Evolutionary conservation across 2,888 invertebrate genomes (phyloP), one percentile per base, ranked within the genome.

Genomic region (Empis livida): DNA sequence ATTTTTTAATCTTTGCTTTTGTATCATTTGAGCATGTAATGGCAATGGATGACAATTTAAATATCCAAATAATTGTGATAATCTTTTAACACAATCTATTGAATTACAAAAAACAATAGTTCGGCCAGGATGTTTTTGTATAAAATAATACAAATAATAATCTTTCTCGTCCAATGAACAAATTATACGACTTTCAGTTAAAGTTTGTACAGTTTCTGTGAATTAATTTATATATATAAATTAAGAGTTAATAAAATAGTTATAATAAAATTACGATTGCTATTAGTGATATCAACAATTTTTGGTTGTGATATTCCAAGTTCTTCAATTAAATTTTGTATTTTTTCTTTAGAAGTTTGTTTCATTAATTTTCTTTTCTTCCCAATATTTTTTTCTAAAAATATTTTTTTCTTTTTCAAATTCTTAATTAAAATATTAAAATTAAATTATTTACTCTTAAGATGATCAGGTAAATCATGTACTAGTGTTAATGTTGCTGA

Each of bases 401-500:
- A 43, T 14, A 39, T 2, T 13, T 13, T 32, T 17, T 42, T 10
- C 16, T 15, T 11, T 32, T 14, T 4, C 13, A 46, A n/a, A 3
- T 2, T 2, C 2, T 9, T 23, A 11, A 16, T 17, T 11, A 42
- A 37, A 2, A 10, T 39, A 20, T n/a, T n/a, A 35, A 41, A 9
- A 39, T 13, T 1, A 44, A 41, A 42, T 35, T 31, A 35, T 16
- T 54, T 82, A 54, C 77, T 76, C 55, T 74, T 72, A 65, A 87
- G 71, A 65, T 88, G 82, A 27, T 76, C 73, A 0, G 90, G 87
- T 39, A 92, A 74, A 47, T 89, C 87, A 54, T 95, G 94, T 0
- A 92, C 85, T 62, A 96, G 70, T 0, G 96, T 92, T 30, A 99
- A 73, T 0, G 99, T 99, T 13, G 99, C 99, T 0, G 97, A 99